Percentiles rank a stretch among this genome's conserved stretches.
These are phyloP conservation scores for Parauchenoglanis punctatus DNA, from an alignment of 2,797 vertebrate genomes.

Conservation along the genomic window DNA sequence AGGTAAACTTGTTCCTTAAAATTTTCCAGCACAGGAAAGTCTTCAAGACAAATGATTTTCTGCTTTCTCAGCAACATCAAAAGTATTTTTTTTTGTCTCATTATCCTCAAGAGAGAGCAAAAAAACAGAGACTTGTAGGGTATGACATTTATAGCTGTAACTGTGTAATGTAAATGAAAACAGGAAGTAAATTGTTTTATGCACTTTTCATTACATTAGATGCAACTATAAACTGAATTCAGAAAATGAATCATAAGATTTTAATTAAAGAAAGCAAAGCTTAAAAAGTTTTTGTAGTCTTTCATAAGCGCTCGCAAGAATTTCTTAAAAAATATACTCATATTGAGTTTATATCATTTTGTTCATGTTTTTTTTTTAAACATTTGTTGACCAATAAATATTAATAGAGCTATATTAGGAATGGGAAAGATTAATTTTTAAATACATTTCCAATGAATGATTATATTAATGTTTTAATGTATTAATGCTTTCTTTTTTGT, in stretches of 20 bases:
- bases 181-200: too few species aligned
- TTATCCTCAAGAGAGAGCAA: too few species aligned
- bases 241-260: neutral
- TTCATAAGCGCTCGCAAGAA: neutral
- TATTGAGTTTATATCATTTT: neutral
- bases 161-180: too few species aligned
- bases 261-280: too few species aligned
- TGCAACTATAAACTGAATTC: too few species aligned
- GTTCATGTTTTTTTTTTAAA: neutral
- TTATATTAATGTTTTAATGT: neutral
- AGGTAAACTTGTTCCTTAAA: neutral
- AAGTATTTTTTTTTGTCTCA: neutral
- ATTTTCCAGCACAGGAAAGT: neutral
- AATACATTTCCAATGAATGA: neutral
- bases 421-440: neutral
- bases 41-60: neutral
- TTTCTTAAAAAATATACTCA: neutral
- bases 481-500: neutral
- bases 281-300: neutral
- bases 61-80: neutral
- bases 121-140: too few species aligned
- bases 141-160: too few species aligned
- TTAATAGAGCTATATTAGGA: neutral
- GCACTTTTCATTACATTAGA: too few species aligned
- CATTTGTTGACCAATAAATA: neutral